Evolutionary conservation across 2,888 invertebrate species (phyloP), one percentile per base, ranked within the genome.

Genomic region (Scotopteryx bipunctaria): DNA sequence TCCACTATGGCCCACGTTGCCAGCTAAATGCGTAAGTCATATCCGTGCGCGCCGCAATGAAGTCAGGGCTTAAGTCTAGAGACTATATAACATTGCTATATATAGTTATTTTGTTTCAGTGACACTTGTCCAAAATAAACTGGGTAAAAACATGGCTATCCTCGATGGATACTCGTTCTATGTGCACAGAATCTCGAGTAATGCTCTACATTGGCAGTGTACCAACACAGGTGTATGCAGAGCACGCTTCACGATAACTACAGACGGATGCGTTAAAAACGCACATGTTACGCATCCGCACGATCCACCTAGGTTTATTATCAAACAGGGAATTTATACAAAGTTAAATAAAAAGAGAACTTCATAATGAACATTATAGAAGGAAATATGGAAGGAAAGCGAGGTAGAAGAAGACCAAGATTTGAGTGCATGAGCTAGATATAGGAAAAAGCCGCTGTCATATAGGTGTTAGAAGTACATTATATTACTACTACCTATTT

Each of bases 131-230:
- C 49, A 23, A 21, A 63, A 63, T 14, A 43, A 31, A 11, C 15
- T 13, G 3, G 69, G 66, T 0, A 69, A 65, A 37, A 25, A 50
- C 2, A 9, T 64, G 19, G 63, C 63, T 9, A 43, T 68, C 6
- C 23, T 65, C n/a, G 11, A 41, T 11, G 54, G 57, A 6, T 64
- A 59, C 27, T 57, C 58, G 1, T 64, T 49, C 23, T 64, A 59
- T 52, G 50, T 54, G 8, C 42, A 59, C 14, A 47, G 9, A 4
- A 36, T 19, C 1, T 51, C 46, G 8, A 55, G 47, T 2, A 43
- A 33, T 0, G 44, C 59, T 0, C 32, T 38, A 2, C 31, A 32
- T 13, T 63, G 58, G 58, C 48, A 38, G 17, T 56, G 59, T 13
- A 60, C 57, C 2, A 46, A 42, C 15, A 32, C 31, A 15, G 17